phyloP scores from a whole-genome alignment of 1,140 invertebrate genomes.

The Helicorthomorpha holstii region DNA sequence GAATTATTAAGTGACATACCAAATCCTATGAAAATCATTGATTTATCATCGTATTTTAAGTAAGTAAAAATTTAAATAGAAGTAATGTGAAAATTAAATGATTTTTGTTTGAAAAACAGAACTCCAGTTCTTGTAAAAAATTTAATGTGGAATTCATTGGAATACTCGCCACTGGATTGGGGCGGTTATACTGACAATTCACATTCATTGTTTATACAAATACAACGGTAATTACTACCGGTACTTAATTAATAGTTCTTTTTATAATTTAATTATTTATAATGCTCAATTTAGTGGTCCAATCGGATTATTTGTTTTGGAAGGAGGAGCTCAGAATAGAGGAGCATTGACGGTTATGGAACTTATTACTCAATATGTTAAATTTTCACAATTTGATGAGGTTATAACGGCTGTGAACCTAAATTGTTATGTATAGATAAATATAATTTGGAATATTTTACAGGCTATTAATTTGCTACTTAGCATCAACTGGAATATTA shows the following conservation, averaged over 20 bases:
- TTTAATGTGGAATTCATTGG: neutral
- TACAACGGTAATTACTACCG: neutral
- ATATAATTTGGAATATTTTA: conserved; percentile 5
- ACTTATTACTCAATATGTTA: conserved; percentile 46
- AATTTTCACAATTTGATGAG: conserved; percentile 40
- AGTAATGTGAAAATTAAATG: neutral
- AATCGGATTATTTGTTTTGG: conserved; percentile 19
- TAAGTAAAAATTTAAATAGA: conserved; percentile 17
- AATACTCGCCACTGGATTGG: neutral
- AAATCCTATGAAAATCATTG: conserved; percentile 39
- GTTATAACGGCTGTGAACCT: conserved; percentile 11
- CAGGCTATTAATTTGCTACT: conserved; percentile 45
- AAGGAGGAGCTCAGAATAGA: conserved; percentile 20
- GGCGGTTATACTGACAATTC: neutral
- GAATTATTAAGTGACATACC: conserved; percentile 50
- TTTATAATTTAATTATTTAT: neutral
- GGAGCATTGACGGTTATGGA: conserved; percentile 34
- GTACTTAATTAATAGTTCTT: neutral
- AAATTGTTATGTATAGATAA: too few species aligned
- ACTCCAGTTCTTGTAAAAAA: too few species aligned
- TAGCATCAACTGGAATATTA: conserved; percentile 50
- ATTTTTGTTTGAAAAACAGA: too few species aligned
- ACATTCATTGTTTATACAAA: neutral
- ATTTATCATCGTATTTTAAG: conserved; percentile 50
- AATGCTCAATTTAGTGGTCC: conserved; percentile 18